These are phyloP conservation scores for Rotaria magnacalcarata DNA, from an alignment of 2,888 invertebrate genomes.

Conservation along the genomic window DNA sequence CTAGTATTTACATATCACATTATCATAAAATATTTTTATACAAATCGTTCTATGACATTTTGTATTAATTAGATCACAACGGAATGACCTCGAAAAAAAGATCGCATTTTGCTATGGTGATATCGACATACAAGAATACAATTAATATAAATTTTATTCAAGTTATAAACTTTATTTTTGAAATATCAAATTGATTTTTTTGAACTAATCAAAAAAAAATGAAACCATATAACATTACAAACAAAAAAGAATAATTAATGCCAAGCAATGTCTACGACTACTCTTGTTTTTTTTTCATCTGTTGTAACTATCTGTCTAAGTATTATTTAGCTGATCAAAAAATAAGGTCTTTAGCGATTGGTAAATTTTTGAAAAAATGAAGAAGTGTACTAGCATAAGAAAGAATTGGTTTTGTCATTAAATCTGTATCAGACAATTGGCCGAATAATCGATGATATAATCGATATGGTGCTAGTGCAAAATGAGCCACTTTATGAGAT, in stretches of 20 bases:
- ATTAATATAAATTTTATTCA: too few relatives aligned
- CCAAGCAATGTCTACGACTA: conserved; percentile 18
- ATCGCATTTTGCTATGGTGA: too few relatives aligned
- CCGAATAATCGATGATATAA: not conserved
- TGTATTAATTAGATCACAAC: too few relatives aligned
- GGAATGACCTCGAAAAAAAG: too few relatives aligned
- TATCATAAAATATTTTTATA: too few relatives aligned
- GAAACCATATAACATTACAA: too few relatives aligned
- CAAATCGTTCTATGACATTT: too few relatives aligned
- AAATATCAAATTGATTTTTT: not conserved
- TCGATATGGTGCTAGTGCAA: conserved; percentile 30
- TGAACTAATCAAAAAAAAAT: not conserved
- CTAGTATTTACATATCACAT: too few relatives aligned
- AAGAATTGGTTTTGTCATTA: not conserved
- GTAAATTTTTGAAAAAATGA: conserved; percentile 19
- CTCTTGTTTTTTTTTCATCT: not conserved
- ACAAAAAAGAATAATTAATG: not conserved
- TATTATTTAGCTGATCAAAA: not conserved
- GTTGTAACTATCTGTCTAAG: not conserved
- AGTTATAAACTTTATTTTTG: not conserved
- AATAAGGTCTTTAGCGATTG: conserved; percentile 11
- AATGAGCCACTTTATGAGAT: conserved; percentile 39
- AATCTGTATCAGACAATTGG: not conserved
- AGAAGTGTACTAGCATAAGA: conserved; percentile 23
- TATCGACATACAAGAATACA: too few relatives aligned